Evolutionary conservation across 2,113 vertebrate species (phyloP).

Genomic region (Megaleporinus macrocephalus): DNA sequence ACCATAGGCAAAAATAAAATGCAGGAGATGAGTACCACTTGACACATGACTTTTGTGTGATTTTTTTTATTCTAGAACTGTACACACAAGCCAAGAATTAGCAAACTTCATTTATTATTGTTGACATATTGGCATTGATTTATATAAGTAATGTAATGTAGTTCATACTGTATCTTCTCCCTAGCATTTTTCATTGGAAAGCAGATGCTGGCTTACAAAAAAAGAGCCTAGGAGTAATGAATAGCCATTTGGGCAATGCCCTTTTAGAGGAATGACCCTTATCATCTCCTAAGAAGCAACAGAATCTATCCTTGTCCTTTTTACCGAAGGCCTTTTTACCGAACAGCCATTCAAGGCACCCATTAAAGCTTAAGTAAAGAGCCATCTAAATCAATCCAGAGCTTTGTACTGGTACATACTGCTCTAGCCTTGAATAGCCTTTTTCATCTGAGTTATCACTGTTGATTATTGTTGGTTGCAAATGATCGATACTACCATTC

Average conservation of each 20-base stretch:
- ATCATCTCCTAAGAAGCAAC: not conserved
- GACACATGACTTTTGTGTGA: no score
- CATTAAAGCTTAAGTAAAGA: not conserved
- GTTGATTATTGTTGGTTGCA: slow-evolving; percentile 11
- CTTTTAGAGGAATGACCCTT: not conserved
- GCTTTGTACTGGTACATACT: slow-evolving; percentile 7
- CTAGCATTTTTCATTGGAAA: not conserved
- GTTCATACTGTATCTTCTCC: no score
- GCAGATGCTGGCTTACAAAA: not conserved
- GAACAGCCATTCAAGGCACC: not conserved
- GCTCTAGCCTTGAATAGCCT: not conserved
- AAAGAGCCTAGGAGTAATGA: slow-evolving; percentile 1
- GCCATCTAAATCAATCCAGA: not conserved
- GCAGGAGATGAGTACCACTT: no score
- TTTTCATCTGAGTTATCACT: not conserved
- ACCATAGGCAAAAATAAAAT: no score
- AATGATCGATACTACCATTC: slow-evolving; percentile 6
- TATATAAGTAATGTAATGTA: no score
- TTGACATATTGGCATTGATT: no score
- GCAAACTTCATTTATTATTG: no score
- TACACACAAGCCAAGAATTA: no score
- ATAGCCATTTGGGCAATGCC: slow-evolving; percentile 5
- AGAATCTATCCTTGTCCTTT: not conserved
- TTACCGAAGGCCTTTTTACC: not conserved
- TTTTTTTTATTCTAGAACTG: no score